Evolutionary conservation across 2,113 vertebrate genomes (phyloP).

Genomic region (Cynoglossus semilaevis): DNA sequence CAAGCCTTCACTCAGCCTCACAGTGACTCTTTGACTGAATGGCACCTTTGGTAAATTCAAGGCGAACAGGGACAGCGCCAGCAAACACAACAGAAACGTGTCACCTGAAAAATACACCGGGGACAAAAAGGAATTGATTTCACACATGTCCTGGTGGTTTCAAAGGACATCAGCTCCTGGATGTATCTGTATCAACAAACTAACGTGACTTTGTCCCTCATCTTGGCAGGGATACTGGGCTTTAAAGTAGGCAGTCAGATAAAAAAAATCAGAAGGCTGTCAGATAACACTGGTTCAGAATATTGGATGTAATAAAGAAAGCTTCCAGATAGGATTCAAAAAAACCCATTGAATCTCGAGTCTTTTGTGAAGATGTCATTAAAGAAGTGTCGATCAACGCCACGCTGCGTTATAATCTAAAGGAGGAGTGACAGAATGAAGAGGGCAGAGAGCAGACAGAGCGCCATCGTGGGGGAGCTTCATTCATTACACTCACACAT

Average conservation of each 20-base stretch:
- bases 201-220: neutral
- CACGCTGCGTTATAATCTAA: neutral
- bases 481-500: too few relatives aligned
- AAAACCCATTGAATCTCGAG: conserved; percentile 2
- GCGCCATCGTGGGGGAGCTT: too few relatives aligned
- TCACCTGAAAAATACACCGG: too few relatives aligned
- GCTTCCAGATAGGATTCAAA: neutral
- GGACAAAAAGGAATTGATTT: conserved; percentile 3
- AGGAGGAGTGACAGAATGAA: too few relatives aligned
- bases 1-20: conserved; percentile 30
- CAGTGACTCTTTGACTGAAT: conserved; percentile 29
- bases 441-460: too few relatives aligned
- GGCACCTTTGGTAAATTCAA: conserved; percentile 33
- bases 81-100: neutral
- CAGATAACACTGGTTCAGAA: neutral
- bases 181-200: conserved; percentile 16
- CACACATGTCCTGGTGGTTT: neutral
- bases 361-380: conserved; percentile 11
- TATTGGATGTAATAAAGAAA: conserved; percentile 13
- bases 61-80: neutral
- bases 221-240: neutral
- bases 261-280: neutral
- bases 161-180: neutral
- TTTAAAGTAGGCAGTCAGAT: neutral
- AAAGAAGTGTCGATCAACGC: conserved; percentile 7